phyloP scores from a whole-genome alignment of 2,797 vertebrate species.

The Sebastes glaucus region DNA sequence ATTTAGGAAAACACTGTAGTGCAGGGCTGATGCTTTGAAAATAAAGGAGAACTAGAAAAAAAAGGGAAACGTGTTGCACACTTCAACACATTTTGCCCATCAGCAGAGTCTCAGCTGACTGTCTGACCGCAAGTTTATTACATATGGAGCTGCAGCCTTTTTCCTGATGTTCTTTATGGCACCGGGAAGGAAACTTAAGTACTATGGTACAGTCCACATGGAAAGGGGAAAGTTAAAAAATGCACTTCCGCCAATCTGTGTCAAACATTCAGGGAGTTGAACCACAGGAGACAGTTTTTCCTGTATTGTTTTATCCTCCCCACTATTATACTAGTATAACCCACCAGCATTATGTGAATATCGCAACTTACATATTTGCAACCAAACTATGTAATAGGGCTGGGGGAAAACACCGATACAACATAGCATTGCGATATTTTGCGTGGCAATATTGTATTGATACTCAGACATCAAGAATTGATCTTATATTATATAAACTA shows the following conservation, averaged over 20 bases:
- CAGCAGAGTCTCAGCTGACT: constrained; percentile 17
- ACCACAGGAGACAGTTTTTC: constrained; percentile 1
- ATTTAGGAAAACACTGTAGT: neutral
- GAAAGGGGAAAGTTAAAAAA: neutral
- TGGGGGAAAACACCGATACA: too few species aligned
- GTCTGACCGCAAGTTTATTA: constrained; percentile 19
- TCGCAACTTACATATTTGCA: neutral
- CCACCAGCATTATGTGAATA: neutral
- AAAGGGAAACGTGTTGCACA: neutral
- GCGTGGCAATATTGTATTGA: too few species aligned
- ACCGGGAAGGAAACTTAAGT: constrained; percentile 13
- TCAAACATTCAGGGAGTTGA: constrained; percentile 49
- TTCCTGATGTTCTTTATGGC: neutral
- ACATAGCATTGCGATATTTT: too few species aligned
- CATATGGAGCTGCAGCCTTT: neutral
- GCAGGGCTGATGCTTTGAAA: too few species aligned
- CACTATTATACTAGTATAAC: neutral
- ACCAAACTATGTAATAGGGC: neutral
- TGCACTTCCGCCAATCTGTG: constrained; percentile 33
- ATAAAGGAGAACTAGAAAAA: neutral
- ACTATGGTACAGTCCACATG: neutral
- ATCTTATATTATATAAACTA: too few species aligned
- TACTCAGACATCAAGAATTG: too few species aligned
- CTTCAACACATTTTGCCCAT: constrained; percentile 3
- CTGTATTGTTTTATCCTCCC: constrained; percentile 8